Evolutionary conservation across 2,113 vertebrate genomes (phyloP), one percentile per base, ranked within the genome.

Genomic region (Neogobius melanostomus): DNA sequence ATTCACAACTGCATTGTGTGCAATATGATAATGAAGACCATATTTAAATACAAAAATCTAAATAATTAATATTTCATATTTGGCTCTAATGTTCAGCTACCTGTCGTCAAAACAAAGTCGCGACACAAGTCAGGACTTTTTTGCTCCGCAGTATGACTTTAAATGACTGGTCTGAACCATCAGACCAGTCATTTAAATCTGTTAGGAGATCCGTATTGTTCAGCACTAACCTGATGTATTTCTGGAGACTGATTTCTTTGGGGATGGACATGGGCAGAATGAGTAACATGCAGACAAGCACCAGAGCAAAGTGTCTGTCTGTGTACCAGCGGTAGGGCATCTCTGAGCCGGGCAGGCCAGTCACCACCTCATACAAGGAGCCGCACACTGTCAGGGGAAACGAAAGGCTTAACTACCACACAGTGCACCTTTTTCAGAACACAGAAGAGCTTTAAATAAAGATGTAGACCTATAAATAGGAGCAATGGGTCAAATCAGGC

Each of bases 221-320:
- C 28, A 36, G 28, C 43, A 46, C 36, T 68, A 60, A 94, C 93
- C 93, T 93, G 77, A 84, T 93, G 79, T 93, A 93, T 54, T 94
- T 93, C 83, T 93, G 93, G 43, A 92, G 88, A 74, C 86, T 79
- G 80, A 94, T 93, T 79, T 93, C 93, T 77, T 91, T 93, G 64
- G 92, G 85, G 76, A 92, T 85, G 77, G 92, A 93, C 64, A 94
- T 79, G 8, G 93, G 93, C 66, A 94, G 83, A 74, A 94, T 92
- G 85, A 93, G 79, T 61, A 94, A 36, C 52, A 91, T 1, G 62
- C 91, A 93, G 49, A 94, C 81, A 49, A 92, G 71, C 72, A 88
- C 74, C 66, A 94, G 87, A 3, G 79, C 77, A 3, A 93, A 86
- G 53, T 80, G 93, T 44, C 85, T 92, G 83, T 93, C 89, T 3